A percentile compares a stretch with the other conserved stretches of the same genome.
Conservation (phyloP, 2,797 vertebrate species). For the Gymnodraco acuticeps region DNA sequence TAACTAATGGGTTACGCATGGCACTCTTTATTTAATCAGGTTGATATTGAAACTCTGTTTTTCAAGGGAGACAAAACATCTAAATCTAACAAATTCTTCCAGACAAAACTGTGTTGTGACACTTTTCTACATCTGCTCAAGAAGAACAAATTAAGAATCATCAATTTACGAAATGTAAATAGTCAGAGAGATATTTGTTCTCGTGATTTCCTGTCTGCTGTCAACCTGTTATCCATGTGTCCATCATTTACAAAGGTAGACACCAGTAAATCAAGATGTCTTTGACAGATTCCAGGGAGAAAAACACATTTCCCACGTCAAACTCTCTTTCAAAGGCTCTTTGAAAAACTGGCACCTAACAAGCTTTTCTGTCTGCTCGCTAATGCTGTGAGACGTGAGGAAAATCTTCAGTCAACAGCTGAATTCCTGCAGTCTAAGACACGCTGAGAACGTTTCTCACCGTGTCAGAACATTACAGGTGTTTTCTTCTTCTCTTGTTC, state of each 20-base stretch:
- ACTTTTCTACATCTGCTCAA: no score
- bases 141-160: no score
- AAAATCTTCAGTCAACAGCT: constrained; percentile 28
- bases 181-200: no score
- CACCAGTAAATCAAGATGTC: constrained; percentile 24
- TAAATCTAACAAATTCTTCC: no score
- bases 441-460: constrained; percentile 8
- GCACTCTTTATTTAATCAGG: no score
- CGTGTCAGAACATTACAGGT: neutral
- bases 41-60: no score
- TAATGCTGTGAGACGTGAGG: constrained; percentile 44
- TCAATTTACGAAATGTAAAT: no score
- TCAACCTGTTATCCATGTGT: neutral
- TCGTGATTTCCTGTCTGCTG: no score
- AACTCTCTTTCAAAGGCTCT: constrained; percentile 13
- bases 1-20: no score
- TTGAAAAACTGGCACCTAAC: constrained; percentile 21
- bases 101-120: no score
- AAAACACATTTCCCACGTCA: constrained; percentile 20
- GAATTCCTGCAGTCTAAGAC: constrained; percentile 28
- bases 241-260: neutral
- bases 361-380: constrained; percentile 13
- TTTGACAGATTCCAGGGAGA: constrained; percentile 6
- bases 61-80: no score
- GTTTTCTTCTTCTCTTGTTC: neutral